Percentiles rank a stretch among this genome's conserved stretches.
Conservation (phyloP, 2,888 invertebrate species). For the Epinotia brunnichana region DNA sequence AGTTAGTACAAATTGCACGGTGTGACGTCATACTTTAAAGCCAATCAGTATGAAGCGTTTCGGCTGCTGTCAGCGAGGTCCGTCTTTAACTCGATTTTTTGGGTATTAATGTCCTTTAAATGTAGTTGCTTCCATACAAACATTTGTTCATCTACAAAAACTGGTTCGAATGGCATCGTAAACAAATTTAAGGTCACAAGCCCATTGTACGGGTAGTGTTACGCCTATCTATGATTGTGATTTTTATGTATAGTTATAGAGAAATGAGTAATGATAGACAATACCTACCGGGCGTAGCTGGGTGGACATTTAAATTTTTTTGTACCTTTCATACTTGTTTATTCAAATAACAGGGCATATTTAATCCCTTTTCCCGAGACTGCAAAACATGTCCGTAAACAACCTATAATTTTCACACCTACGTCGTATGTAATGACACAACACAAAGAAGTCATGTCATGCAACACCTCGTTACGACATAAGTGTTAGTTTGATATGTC, state of each 20-base stretch:
- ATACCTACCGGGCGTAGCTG: background rate
- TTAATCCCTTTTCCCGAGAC: constrained; percentile 10
- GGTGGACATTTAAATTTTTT: background rate
- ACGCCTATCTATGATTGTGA: too few relatives aligned
- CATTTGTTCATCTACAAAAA: too few relatives aligned
- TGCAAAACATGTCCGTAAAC: constrained; percentile 17
- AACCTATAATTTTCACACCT: constrained; percentile 27
- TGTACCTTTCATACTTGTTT: background rate
- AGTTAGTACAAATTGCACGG: too few relatives aligned
- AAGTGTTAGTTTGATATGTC: constrained; percentile 17
- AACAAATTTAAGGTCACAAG: too few relatives aligned
- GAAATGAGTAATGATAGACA: background rate
- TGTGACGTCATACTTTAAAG: too few relatives aligned
- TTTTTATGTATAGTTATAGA: background rate
- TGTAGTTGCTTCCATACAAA: too few relatives aligned
- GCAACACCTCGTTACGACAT: constrained; percentile 18
- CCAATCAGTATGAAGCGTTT: too few relatives aligned
- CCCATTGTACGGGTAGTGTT: too few relatives aligned
- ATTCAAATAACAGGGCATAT: background rate
- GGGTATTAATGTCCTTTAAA: too few relatives aligned
- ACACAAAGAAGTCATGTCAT: constrained; percentile 21
- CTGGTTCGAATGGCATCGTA: too few relatives aligned
- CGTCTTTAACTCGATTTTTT: too few relatives aligned
- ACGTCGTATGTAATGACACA: constrained; percentile 11
- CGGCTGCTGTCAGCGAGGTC: too few relatives aligned